Evolutionary conservation across 2,888 invertebrate genomes (phyloP).

Genomic region (Coelopa pilipes): DNA sequence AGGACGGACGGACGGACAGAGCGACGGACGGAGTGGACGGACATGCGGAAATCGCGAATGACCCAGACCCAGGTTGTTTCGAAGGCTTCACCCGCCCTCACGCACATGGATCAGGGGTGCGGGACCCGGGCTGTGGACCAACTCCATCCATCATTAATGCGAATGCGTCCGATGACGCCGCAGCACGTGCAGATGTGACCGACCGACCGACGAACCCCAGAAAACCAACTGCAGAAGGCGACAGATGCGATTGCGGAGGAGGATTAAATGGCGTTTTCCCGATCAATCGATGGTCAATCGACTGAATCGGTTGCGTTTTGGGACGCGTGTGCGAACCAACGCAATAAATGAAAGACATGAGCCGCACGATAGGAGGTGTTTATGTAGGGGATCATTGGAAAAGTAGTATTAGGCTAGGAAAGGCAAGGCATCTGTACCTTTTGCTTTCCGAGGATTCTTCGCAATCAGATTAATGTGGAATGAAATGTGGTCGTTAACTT

Average conservation of each 20-base stretch:
- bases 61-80: too few relatives aligned
- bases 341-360: background rate
- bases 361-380: too few relatives aligned
- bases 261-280: background rate
- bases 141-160: background rate
- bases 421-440: background rate
- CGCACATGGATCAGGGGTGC: too few relatives aligned
- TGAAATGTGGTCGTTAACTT: too few relatives aligned
- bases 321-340: background rate
- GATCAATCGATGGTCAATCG: too few relatives aligned
- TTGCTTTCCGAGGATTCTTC: constrained; percentile 6
- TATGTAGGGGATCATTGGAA: too few relatives aligned
- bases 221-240: background rate
- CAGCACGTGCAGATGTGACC: constrained; percentile 7
- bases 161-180: background rate
- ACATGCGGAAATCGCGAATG: background rate
- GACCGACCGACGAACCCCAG: background rate
- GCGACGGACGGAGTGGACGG: background rate
- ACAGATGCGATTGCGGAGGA: background rate
- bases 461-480: background rate
- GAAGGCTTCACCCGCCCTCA: too few relatives aligned
- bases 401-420: too few relatives aligned
- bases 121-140: too few relatives aligned
- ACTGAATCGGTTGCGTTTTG: background rate
- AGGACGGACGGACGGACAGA: background rate